Base-by-base conservation (phyloP, 2,113 vertebrate species). In the Heterochromis multidens region DNA sequence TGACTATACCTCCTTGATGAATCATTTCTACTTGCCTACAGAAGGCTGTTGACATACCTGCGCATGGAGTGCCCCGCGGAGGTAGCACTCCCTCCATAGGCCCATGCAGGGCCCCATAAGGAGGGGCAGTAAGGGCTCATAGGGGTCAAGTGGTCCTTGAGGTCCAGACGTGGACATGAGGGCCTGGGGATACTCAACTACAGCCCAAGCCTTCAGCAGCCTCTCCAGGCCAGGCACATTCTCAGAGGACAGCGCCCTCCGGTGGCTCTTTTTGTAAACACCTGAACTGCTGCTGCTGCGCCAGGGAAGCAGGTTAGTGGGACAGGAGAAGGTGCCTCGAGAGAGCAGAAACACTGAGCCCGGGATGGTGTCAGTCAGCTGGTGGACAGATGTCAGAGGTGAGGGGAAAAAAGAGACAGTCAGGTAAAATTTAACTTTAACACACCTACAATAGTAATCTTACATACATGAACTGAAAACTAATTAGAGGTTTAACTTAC, bases 81-180 rank as follows among this genome's bases (percentile, higher is more conserved):
- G 95, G 95, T 98, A 99, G 90, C 98, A 99, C 59, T 97, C 96
- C 81, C 89, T 96, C 98, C 98, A 99, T 78, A 99, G 91, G 11
- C 92, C 93, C 86, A 99, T 70, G 27, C 96, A 97, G 77, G 98
- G 97, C 37, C 96, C 97, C 4, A 96, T 79, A 0, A 96, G 95
- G 17, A 96, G 94, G 77, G 98, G 98, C 78, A 98, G 92, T 10
- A 98, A 91, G 62, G 96, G 95, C 61, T 97, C 96, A 0, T 90
- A 91, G 16, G 89, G 94, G 86, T 94, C 91, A 0, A 89, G 87
- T 10, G 90, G 90, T 60, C 92, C 96, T 0, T 85, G 89, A 54
- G 74, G 89, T 60, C 78, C 86, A 2, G 77, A 65, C 17, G 21
- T 59, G 87, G 83, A 35, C 1, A 82, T 0, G 70, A 78, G 83